Base-by-base conservation (phyloP, 2,888 invertebrate genomes). In the Watsonalla binaria region DNA sequence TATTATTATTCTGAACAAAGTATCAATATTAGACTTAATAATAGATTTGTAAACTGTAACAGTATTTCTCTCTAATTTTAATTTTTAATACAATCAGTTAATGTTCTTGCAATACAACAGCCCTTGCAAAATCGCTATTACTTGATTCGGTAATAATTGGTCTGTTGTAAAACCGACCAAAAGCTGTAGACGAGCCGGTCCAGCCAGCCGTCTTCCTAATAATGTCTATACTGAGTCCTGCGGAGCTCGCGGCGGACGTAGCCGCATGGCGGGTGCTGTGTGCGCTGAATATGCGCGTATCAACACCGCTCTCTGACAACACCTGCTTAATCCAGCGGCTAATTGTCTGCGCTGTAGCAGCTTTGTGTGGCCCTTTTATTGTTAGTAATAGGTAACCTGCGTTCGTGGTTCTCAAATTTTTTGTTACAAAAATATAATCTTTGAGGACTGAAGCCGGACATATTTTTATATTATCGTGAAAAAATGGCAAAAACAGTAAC, bases 181-280 rank as follows among this genome's bases (percentile, higher is more conserved):
- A n/a, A n/a, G n/a, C n/a, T 6, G 8, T 15, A 5, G 61, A 61
- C 2, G 55, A 53, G 45, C 14, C 53, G 9, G 61, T 46, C 56
- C 59, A 62, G 8, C 61, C 58, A 6, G 62, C 62, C 0, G 59
- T 53, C 15, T 58, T 59, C 8, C 59, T 35, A 6, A 60, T 63
- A 0, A 39, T 52, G 8, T 60, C 60, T 8, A 60, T 15, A 34
- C 33, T 15, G 14, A 60, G 53, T 0, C 57, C 59, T 7, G 56
- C 53, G 13, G 58, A 50, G 47, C 45, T 45, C n/a, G 60, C 62
- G 6, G 53, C 50, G 1, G 55, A 55, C 0, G 55, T 58, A 35
- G 52, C 46, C n/a, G 58, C 58, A n/a, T n/a, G n/a, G n/a, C n/a
- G n/a, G n/a, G n/a, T n/a, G n/a, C n/a, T n/a, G n/a, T n/a, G n/a